Evolutionary conservation across 1,140 invertebrate genomes (phyloP), one percentile per base, ranked within the genome.

Genomic region (Pemphigus obesinymphae): DNA sequence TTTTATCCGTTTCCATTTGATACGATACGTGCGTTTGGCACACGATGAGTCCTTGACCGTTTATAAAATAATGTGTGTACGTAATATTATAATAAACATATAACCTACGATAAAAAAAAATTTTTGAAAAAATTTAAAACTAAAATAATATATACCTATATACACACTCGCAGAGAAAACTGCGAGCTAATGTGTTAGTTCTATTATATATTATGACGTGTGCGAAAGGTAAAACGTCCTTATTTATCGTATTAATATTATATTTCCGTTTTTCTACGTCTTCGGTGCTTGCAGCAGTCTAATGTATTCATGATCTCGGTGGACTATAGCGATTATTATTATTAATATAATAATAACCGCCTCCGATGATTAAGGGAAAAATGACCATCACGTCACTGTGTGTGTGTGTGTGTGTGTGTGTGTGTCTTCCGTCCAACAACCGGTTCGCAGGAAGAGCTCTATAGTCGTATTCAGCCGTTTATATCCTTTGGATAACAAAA

Each of bases 401-500:
- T 53, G 50, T 23, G 7, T 5, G n/a, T 8, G 17, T 53, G 20
- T 26, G 53, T 55, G 43, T 45, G 43, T 45, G 10, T 45, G 10
- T 53, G 5, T 23, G 20, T 50, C 17, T 29, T 48, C 40, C 70
- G 26, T 50, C 17, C 70, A 5, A 50, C 43, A 73, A 73, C 70
- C 70, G 70, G 70, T 73, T 73, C 43, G 17, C 26, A 48, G 45
- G 43, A 73, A 73, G 70, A 73, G 23, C 43, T 48, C 37, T 8
- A 4, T 23, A 34, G 15, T 34, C 17, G 70, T 50, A 50, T 31
- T n/a, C 50, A 50, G 70, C 70, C 70, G 45, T 73, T 73, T 50
- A 73, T 73, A 50, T 50, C 45, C 70, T 72, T 72, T 72, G 70
- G 70, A 50, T 50, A n/a, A 50, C 15, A 5, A 73, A 73, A 73